Evolutionary conservation across 2,888 invertebrate genomes (phyloP), one percentile per base, ranked within the genome.

Genomic region (Eustalomyia histrio): DNA sequence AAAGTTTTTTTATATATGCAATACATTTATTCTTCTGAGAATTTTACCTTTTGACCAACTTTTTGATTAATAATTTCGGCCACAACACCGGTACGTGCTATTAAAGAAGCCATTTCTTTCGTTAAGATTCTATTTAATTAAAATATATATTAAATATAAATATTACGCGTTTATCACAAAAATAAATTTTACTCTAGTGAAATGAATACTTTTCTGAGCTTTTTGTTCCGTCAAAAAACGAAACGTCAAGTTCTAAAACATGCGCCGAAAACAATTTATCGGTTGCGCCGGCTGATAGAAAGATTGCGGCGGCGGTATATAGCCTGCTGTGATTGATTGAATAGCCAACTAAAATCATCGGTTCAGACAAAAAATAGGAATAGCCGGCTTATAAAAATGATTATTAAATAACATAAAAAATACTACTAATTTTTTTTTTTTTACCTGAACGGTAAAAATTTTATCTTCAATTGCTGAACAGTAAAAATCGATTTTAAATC

Each of bases 31-130:
- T 29, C 7, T 3, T 7, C 7, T 29, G 0, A 33, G n/a, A 52
- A 64, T 47, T 84, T 86, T 93, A 96, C 96, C 95, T 95, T 95
- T 83, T 93, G 90, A 83, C 94, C 93, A 91, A 94, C 94, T 91
- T 94, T 94, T 83, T 94, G 91, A 86, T 94, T 91, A 85, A 95
- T 90, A 89, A 92, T 92, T 92, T 95, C 95, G 78, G 94, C 93
- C 87, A 95, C 91, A 90, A 93, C 92, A 88, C 94, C 91, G 86
- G 94, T 93, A 89, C 96, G 94, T 88, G 94, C 93, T 91, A 96
- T 93, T 91, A 96, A 92, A 88, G 94, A 94, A 92, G 95, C 95
- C 95, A 95, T 95, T 92, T 85, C 81, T 43, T 14, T 47, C 58
- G 21, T 7, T 52, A 47, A 65, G 33, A 65, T 78, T 78, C 57